Conservation (phyloP, 2,888 invertebrate genomes). For the Acanthosoma haemorrhoidale region DNA sequence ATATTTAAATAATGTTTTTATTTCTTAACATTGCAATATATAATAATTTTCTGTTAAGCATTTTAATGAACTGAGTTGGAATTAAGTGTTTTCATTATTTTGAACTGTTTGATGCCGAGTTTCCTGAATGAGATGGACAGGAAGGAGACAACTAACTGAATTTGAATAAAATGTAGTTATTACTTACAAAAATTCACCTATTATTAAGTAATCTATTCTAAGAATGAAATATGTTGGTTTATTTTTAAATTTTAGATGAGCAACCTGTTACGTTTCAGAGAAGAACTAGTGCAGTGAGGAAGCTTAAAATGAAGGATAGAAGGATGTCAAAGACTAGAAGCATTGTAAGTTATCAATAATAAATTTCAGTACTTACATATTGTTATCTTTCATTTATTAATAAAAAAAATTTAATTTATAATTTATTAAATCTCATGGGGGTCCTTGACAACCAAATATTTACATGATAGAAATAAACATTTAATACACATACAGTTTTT, state of each 20-base stretch:
- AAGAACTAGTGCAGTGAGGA: neutral
- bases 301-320: constrained; percentile 15
- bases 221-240: no score
- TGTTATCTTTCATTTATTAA: no score
- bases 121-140: no score
- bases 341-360: neutral
- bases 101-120: neutral
- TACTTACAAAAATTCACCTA: no score
- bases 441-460: no score
- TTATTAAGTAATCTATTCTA: no score
- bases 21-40: neutral
- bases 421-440: no score
- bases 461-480: no score
- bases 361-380: neutral
- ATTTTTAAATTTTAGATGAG: neutral
- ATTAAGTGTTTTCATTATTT: neutral
- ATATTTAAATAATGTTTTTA: neutral
- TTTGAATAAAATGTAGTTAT: no score
- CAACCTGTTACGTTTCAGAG: neutral
- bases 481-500: no score
- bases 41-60: neutral
- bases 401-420: no score
- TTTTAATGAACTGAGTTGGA: neutral
- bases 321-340: constrained; percentile 15
- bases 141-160: no score